phyloP scores from a whole-genome alignment of 1,140 invertebrate genomes.

The Megalopta genalis region DNA sequence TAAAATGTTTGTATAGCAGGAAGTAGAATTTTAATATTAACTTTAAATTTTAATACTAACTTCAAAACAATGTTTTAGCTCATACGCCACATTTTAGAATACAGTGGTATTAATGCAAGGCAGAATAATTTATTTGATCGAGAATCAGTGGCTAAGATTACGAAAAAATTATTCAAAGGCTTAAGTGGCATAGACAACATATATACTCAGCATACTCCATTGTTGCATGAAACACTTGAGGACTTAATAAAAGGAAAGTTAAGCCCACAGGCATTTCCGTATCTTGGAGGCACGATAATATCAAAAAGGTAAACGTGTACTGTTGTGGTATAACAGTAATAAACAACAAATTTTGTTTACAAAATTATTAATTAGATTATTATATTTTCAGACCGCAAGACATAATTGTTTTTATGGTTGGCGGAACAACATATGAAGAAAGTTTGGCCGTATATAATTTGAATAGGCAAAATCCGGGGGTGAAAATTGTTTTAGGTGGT shows the following conservation, averaged over 20 bases:
- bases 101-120: constrained; percentile 88
- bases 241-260: constrained; percentile 94
- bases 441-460: constrained; percentile 91
- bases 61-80: constrained; percentile 77
- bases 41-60: neutral
- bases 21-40: too few relatives aligned
- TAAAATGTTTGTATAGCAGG: too few relatives aligned
- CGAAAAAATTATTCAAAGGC: constrained; percentile 92
- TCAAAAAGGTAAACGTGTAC: constrained; percentile 68
- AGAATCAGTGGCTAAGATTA: constrained; percentile 93
- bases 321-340: neutral
- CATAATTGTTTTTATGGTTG: constrained; percentile 96
- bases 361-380: constrained; percentile 18
- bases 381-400: constrained; percentile 86
- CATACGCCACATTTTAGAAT: constrained; percentile 88
- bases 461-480: constrained; percentile 88
- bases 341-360: neutral
- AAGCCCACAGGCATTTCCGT: constrained; percentile 90
- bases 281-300: constrained; percentile 83
- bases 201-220: constrained; percentile 96
- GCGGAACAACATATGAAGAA: constrained; percentile 98
- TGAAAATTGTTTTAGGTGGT: constrained; percentile 92
- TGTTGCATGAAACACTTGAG: constrained; percentile 92
- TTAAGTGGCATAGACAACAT: constrained; percentile 98
- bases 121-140: constrained; percentile 92